Evolutionary conservation across 2,888 invertebrate species (phyloP), one percentile per base, ranked within the genome.

Genomic region (Cheilosia grossa): DNA sequence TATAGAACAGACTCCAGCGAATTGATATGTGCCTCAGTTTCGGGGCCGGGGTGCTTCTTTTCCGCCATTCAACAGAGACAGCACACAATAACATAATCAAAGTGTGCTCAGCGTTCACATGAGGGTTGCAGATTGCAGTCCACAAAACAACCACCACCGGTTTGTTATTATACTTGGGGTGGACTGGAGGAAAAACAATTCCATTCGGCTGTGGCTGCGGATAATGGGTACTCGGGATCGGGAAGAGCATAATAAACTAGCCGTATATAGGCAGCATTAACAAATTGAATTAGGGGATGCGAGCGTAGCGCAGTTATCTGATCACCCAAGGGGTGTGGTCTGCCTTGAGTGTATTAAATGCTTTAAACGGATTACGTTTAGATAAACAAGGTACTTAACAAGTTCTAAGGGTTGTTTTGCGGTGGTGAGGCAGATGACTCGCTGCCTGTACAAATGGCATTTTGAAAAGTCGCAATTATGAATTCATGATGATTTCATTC

Each of bases 301-400:
- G 13, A 42, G 15, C 9, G 47, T 17, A 56, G 51, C 27, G 53
- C 37, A 40, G 61, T 61, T 69, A 27, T 42, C 30, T 9, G 30
- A 9, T 30, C 40, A 6, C 19, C 54, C 2, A 63, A 47, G 77
- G 69, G 83, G 83, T 75, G 85, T 85, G 85, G 85, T 77, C 58
- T 72, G n/a, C 2, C 40, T 85, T 53, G 75, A 85, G 85, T 85
- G 85, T 72, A 77, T 81, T 51, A 67, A 72, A 49, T 77, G 40
- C 64, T 53, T 19, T 42, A 72, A 81, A 81, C 81, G 85, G 85
- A 81, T 85, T 81, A 81, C 75, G 81, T 72, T 81, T 42, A 85
- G 75, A 85, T 77, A 85, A 85, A 85, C 85, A 85, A 70, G 85
- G 75, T 67, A 85, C 85, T 85, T 85, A 85, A 77, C 85, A 72